Evolutionary conservation across 2,888 invertebrate genomes (phyloP), one percentile per base, ranked within the genome.

Genomic region (Athetis lepigone): DNA sequence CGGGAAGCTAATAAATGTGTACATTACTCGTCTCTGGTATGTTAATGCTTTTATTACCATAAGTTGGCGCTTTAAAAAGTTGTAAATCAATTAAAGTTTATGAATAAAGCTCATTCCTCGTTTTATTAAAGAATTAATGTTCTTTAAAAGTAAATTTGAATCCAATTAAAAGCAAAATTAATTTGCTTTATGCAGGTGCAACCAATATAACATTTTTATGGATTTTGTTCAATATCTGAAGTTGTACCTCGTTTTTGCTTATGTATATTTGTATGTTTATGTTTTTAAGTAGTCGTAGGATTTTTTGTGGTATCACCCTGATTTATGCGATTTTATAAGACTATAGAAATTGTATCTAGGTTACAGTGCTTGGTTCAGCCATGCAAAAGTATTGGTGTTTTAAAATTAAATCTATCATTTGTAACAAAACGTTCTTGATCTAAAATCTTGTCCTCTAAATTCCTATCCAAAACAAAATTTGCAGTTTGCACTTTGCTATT

Each of bases 1-100:
- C 81, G 81, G 80, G 77, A 85, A 85, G 78, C 80, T 79, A 83
- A 88, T 88, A 86, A 85, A 87, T 87, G 77, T 62, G 72, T 74
- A 78, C 59, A 67, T 66, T 64, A 63, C 62, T 46, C 63, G 39
- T 61, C 70, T 74, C 69, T 74, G 75, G 65, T 80, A 86, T 85
- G 83, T 79, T 85, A 85, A 87, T 88, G 70, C 54, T 59, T 80
- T 61, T 80, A 84, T 85, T 83, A 74, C 65, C 78, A 70, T 78
- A 80, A 72, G 67, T 75, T 76, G 68, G 54, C 70, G 65, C 73
- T 65, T 79, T 4, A 64, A 72, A 70, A 73, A 54, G 67, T 71
- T 68, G 50, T 82, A 81, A 82, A 86, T 82, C 78, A 80, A 71
- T 80, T 74, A 75, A 63, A 57, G 46, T 72, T 74, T 64, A 50